Base-by-base conservation (phyloP, 2,888 invertebrate genomes). In the Formica aserva region DNA sequence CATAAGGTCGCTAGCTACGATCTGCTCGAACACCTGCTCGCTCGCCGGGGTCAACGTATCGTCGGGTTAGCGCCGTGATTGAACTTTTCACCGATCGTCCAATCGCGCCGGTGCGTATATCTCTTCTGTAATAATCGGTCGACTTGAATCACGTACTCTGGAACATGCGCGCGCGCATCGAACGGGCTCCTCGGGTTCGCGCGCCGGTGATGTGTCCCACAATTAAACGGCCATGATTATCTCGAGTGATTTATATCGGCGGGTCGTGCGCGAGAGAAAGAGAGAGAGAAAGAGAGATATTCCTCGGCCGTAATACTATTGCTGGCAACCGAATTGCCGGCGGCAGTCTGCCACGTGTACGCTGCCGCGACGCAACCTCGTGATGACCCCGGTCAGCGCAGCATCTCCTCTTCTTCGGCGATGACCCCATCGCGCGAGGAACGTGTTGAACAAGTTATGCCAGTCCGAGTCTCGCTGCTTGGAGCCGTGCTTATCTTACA, bases 371-470 rank as follows among this genome's bases (percentile, higher is more conserved):
- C 87, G 91, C 91, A 91, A 90, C 91, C 89, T 90, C 84, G 84
- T 66, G 88, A 85, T 92, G 92, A 92, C 92, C 92, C 90, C 91
- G 91, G 89, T 90, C 91, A 89, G 91, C 91, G 92, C 92, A 90
- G 92, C 90, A 83, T 80, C 85, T 86, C 83, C 77, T 88, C 89
- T 88, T 85, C 84, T 83, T 88, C 89, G 89, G 86, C 90, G 92
- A 91, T 93, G 94, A 93, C 93, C 94, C 91, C 91, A 90, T 88
- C 89, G 89, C 89, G 89, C 89, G 91, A 86, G 87, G 88, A 93
- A 93, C 93, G 93, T 92, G 94, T 93, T 91, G 92, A 93, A 92
- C 93, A 92, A 92, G 91, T 93, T 92, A 91, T 91, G 91, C 89
- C 90, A 89, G 89, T 88, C 87, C 88, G 62, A 55, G 72, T 57